These are phyloP conservation scores for Orchestia grillus DNA, from an alignment of 1,140 invertebrate genomes.

Conservation along the genomic window DNA sequence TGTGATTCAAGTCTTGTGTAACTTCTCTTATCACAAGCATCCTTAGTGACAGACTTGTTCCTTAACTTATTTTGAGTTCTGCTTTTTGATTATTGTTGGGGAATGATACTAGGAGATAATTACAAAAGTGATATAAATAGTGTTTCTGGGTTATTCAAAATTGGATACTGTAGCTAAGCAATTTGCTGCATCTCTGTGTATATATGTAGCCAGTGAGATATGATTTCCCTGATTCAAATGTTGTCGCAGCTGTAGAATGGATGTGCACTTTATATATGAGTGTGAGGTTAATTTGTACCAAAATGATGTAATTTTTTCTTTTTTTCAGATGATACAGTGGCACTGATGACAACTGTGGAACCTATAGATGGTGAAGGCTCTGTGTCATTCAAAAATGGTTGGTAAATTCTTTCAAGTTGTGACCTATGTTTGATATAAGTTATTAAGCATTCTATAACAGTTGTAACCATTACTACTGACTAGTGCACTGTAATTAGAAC, in stretches of 20 bases:
- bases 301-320: not conserved
- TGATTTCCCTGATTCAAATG: too few species aligned
- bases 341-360: slow-evolving; percentile 17
- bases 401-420: not conserved
- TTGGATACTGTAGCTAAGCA: not conserved
- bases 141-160: not conserved
- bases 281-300: too few species aligned
- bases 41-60: too few species aligned
- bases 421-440: not conserved
- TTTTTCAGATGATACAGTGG: slow-evolving; percentile 2
- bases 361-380: slow-evolving; percentile 24
- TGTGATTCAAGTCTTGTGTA: not conserved
- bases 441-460: not conserved
- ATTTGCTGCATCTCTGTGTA: not conserved
- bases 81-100: not conserved
- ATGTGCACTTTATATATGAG: too few species aligned
- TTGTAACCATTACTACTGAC: not conserved
- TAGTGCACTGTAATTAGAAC: not conserved
- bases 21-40: not conserved
- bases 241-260: too few species aligned
- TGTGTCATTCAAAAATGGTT: not conserved
- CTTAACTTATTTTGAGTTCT: not conserved
- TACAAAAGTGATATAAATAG: too few species aligned
- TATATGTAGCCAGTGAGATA: too few species aligned
- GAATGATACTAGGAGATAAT: not conserved